Percentiles rank a stretch among this genome's conserved stretches.
Conservation (phyloP, 2,113 vertebrate species). For the Aspidoscelis tigris region DNA sequence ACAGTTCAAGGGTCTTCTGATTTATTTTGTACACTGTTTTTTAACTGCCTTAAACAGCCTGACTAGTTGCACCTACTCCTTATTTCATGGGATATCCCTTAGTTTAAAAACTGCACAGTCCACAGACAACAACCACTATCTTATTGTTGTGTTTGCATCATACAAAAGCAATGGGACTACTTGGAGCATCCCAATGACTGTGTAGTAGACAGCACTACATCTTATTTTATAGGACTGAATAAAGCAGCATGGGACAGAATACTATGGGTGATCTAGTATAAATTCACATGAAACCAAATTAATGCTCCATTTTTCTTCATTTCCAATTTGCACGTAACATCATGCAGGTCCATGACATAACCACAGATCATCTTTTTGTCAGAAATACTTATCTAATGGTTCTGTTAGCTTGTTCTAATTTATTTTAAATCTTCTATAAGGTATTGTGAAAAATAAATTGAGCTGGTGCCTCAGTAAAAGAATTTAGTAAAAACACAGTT, state of each 20-base stretch:
- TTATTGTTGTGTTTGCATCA: neutral
- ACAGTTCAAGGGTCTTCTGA: neutral
- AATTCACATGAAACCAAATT: neutral
- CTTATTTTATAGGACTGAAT: too few relatives aligned
- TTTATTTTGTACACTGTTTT: neutral
- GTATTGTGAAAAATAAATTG: neutral
- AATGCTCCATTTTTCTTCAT: neutral
- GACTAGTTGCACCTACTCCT: neutral
- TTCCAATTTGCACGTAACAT: neutral
- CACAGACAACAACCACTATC: neutral
- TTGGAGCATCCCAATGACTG: too few relatives aligned
- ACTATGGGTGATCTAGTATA: neutral
- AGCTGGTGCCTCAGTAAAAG: neutral
- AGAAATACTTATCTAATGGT: neutral
- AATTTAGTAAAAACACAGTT: neutral
- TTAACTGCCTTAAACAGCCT: conserved; percentile 1
- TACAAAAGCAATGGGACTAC: neutral
- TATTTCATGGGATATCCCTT: neutral
- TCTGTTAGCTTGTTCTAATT: neutral
- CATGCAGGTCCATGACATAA: neutral
- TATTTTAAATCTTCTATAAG: too few relatives aligned
- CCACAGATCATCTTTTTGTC: neutral
- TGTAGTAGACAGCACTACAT: too few relatives aligned
- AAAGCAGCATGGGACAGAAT: too few relatives aligned
- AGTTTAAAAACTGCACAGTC: neutral